Percentiles rank a stretch among this genome's conserved stretches.
Conservation (phyloP, 2,888 invertebrate species). For the Carterocephalus palaemon region DNA sequence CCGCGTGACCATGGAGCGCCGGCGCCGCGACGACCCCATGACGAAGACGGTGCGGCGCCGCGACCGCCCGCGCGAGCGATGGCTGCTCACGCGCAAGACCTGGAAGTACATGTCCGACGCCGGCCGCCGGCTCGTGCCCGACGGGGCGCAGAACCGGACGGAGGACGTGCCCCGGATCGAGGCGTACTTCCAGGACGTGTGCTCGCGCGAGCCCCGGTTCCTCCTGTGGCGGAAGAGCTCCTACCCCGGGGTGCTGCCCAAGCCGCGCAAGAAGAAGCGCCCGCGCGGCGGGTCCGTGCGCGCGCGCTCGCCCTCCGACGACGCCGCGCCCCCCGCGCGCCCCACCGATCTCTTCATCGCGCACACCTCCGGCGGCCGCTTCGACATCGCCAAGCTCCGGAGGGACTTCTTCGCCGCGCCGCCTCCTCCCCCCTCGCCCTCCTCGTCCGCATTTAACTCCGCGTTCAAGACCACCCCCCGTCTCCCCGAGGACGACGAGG, state of each 20-base stretch:
- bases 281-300: constrained; percentile 84
- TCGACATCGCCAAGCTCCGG: constrained; percentile 83
- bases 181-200: constrained; percentile 90
- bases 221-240: constrained; percentile 90
- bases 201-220: constrained; percentile 87
- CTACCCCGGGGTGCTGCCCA: constrained; percentile 85
- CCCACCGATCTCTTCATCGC: constrained; percentile 70
- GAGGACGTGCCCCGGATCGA: constrained; percentile 90
- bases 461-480: constrained; percentile 56
- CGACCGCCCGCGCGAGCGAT: constrained; percentile 85
- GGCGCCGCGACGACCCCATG: constrained; percentile 57
- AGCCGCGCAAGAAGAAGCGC: constrained; percentile 76
- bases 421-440: constrained; percentile 44
- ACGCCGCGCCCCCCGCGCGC: constrained; percentile 68
- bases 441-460: constrained; percentile 58
- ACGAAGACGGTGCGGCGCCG: constrained; percentile 77
- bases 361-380: constrained; percentile 80
- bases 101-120: constrained; percentile 97
- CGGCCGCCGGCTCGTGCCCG: constrained; percentile 91
- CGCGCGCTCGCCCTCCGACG: constrained; percentile 82
- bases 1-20: constrained; percentile 45
- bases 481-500: constrained; percentile 72
- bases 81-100: constrained; percentile 92
- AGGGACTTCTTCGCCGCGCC: constrained; percentile 82
- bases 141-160: constrained; percentile 83